Conservation (phyloP, 2,113 vertebrate genomes). For the Mesocricetus auratus region DNA sequence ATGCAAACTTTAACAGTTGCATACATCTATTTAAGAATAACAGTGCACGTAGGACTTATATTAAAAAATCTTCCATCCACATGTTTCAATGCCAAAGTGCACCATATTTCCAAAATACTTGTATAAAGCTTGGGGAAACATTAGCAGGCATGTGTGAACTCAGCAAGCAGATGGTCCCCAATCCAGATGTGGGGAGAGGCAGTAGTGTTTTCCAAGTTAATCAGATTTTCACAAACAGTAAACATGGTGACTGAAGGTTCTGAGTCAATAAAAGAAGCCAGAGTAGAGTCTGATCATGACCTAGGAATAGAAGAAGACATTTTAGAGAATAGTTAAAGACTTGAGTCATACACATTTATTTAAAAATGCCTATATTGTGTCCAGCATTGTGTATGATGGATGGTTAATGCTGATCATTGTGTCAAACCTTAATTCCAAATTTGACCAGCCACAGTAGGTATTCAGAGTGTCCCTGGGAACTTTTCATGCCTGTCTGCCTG, state of each 20-base stretch:
- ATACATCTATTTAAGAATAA: slow-evolving; percentile 76
- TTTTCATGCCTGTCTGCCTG: neutral
- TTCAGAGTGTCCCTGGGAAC: neutral
- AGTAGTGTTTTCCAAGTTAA: slow-evolving; percentile 69
- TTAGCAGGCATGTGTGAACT: slow-evolving; percentile 66
- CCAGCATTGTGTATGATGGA: no score
- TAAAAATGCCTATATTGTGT: neutral
- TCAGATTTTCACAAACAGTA: slow-evolving; percentile 54
- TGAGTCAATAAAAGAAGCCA: neutral
- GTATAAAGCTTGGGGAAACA: slow-evolving; percentile 75
- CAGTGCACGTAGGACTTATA: slow-evolving; percentile 78
- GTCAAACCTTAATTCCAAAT: neutral
- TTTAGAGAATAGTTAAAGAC: neutral
- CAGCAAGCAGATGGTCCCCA: slow-evolving; percentile 36
- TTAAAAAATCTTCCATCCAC: slow-evolving; percentile 82
- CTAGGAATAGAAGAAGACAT: neutral
- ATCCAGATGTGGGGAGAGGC: slow-evolving; percentile 65
- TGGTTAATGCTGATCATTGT: neutral
- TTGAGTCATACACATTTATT: neutral
- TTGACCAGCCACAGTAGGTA: neutral
- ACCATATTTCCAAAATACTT: slow-evolving; percentile 77
- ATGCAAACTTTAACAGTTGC: slow-evolving; percentile 81
- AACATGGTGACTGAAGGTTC: neutral
- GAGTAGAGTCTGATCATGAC: neutral
- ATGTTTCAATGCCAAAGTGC: slow-evolving; percentile 83